A percentile compares a stretch with the other conserved stretches of the same genome.
These are phyloP conservation scores for Clusia tigrina DNA, from an alignment of 2,888 invertebrate genomes.

Conservation along the genomic window DNA sequence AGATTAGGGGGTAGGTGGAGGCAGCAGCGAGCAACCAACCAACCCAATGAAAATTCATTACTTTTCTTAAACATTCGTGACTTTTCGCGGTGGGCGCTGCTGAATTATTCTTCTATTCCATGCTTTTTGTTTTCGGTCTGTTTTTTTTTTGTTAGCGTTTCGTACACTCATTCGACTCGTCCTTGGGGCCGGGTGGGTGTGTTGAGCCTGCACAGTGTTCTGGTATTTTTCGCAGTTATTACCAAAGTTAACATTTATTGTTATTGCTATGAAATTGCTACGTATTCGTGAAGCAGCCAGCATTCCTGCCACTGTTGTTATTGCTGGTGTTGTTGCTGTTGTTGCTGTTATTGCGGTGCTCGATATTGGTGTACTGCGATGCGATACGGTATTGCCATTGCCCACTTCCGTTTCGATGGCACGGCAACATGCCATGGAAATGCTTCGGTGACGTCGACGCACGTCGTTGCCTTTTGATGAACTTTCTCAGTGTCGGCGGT, in stretches of 20 bases:
- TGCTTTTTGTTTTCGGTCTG: too few relatives aligned
- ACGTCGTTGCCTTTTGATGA: neutral
- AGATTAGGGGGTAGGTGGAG: neutral
- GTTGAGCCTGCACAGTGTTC: neutral
- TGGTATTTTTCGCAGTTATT: slow-evolving; percentile 17
- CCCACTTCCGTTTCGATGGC: neutral
- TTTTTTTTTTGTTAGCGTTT: neutral
- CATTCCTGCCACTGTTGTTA: slow-evolving; percentile 12
- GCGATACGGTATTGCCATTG: too few relatives aligned
- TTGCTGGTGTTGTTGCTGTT: slow-evolving; percentile 14
- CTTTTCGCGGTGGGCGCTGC: slow-evolving; percentile 6
- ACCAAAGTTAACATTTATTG: slow-evolving; percentile 29
- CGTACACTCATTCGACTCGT: neutral
- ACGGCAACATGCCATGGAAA: neutral
- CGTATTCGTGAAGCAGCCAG: slow-evolving; percentile 13
- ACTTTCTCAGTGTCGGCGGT: neutral
- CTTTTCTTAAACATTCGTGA: slow-evolving; percentile 11
- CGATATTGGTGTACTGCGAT: too few relatives aligned
- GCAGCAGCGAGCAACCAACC: neutral
- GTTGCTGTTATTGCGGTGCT: neutral
- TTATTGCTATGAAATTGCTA: slow-evolving; percentile 26
- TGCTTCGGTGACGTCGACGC: neutral
- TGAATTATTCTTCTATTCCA: neutral
- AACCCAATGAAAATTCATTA: slow-evolving; percentile 3
- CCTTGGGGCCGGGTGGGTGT: neutral